A percentile compares a stretch with the other conserved stretches of the same genome.
Conservation (phyloP, 2,888 invertebrate species). For the Laothoe populi region DNA sequence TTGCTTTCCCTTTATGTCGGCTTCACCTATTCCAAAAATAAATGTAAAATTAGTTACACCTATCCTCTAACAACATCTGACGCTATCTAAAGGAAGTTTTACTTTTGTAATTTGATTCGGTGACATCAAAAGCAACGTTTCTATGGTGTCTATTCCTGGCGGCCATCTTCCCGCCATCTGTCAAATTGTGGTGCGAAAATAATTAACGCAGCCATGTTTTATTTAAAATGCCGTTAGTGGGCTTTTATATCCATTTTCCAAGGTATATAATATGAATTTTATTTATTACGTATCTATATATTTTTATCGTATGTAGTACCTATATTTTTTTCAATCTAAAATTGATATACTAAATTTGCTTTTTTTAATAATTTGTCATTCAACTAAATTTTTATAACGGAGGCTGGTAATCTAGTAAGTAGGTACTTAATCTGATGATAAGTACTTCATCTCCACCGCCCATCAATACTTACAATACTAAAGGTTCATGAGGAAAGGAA, state of each 20-base stretch:
- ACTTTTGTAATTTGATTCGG: conserved; percentile 76
- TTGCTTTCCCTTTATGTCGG: background rate
- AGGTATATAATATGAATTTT: background rate
- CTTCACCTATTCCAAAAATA: conserved; percentile 29
- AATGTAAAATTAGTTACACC: conserved; percentile 36
- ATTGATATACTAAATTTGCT: too few species aligned
- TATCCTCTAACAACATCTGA: conserved; percentile 45
- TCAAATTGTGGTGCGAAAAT: conserved; percentile 58
- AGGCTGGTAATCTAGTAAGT: too few species aligned
- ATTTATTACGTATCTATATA: background rate
- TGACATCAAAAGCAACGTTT: conserved; percentile 64
- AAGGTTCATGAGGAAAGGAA: too few species aligned
- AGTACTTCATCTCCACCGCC: too few species aligned
- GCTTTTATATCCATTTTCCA: conserved; percentile 2
- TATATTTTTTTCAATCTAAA: too few species aligned
- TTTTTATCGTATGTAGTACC: too few species aligned
- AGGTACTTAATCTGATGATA: too few species aligned
- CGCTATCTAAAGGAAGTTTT: conserved; percentile 49
- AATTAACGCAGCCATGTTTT: conserved; percentile 30
- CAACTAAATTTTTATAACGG: too few species aligned
- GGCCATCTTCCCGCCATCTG: conserved; percentile 53
- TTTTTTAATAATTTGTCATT: too few species aligned
- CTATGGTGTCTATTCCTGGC: conserved; percentile 51
- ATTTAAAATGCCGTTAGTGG: background rate
- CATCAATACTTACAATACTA: too few species aligned